These are phyloP conservation scores for Callosobruchus maculatus DNA, from an alignment of 2,888 invertebrate genomes.

Conservation along the genomic window DNA sequence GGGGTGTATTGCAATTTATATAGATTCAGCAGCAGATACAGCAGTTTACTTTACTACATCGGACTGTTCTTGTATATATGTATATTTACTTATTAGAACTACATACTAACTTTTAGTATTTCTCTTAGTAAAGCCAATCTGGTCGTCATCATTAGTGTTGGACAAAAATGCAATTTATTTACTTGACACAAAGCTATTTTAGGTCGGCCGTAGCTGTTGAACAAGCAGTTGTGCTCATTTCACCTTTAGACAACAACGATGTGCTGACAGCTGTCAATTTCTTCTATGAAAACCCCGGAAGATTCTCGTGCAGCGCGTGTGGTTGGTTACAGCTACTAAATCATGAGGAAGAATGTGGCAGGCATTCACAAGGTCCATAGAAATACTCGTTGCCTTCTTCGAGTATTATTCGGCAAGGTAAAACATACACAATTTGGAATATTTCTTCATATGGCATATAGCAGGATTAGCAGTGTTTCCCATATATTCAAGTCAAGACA, in stretches of 20 bases:
- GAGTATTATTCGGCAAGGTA: constrained; percentile 77
- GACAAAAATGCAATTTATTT: background rate
- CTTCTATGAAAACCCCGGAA: background rate
- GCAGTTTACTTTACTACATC: too few species aligned
- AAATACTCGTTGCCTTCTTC: constrained; percentile 78
- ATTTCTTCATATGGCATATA: too few species aligned
- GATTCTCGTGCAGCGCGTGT: background rate
- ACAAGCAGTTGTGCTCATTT: background rate
- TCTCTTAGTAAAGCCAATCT: too few species aligned
- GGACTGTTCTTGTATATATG: too few species aligned
- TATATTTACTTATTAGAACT: too few species aligned
- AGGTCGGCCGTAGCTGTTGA: background rate
- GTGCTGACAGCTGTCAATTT: background rate
- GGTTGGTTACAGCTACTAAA: constrained; percentile 9
- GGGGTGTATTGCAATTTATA: too few species aligned
- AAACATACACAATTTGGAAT: too few species aligned
- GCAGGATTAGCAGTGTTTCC: too few species aligned
- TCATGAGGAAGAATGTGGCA: constrained; percentile 63
- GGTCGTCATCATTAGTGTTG: background rate
- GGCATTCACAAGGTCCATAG: constrained; percentile 74
- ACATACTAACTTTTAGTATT: too few species aligned
- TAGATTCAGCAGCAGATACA: too few species aligned
- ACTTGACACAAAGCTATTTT: background rate
- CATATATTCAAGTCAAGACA: too few species aligned
- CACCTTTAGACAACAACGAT: background rate